Evolutionary conservation across 2,113 vertebrate species (phyloP).

Genomic region (Oreochromis tanganicae): DNA sequence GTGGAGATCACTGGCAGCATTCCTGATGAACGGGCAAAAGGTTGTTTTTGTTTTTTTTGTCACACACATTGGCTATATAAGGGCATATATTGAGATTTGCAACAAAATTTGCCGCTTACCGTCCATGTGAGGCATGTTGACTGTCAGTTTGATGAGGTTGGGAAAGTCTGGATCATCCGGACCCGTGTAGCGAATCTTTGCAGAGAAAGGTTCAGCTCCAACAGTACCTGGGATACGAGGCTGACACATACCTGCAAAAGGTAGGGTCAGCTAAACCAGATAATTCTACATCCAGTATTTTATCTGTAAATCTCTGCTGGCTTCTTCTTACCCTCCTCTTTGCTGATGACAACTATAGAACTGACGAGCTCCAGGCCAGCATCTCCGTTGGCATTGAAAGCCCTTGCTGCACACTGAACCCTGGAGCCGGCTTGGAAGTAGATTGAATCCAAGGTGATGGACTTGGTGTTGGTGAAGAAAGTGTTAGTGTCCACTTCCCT

Average conservation of each 20-base stretch:
- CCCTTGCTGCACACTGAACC: constrained; percentile 76
- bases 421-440: constrained; percentile 82
- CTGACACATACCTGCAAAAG: constrained; percentile 73
- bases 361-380: constrained; percentile 80
- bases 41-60: fast-evolving
- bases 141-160: constrained; percentile 73
- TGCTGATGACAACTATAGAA: constrained; percentile 69
- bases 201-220: constrained; percentile 79
- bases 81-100: not conserved
- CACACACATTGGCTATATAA: not conserved
- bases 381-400: constrained; percentile 76
- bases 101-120: constrained; percentile 42
- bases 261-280: not conserved
- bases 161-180: constrained; percentile 75
- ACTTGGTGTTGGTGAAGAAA: constrained; percentile 83
- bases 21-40: constrained; percentile 45
- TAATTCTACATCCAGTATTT: not conserved
- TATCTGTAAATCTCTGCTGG: not conserved
- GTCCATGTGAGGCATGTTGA: constrained; percentile 80
- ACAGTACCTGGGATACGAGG: constrained; percentile 68
- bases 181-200: constrained; percentile 74
- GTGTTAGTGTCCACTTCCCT: constrained; percentile 80
- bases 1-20: constrained; percentile 84
- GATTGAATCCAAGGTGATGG: constrained; percentile 79
- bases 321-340: constrained; percentile 71